Evolutionary conservation across 2,797 vertebrate genomes (phyloP).

Genomic region (Malacoraja senta): DNA sequence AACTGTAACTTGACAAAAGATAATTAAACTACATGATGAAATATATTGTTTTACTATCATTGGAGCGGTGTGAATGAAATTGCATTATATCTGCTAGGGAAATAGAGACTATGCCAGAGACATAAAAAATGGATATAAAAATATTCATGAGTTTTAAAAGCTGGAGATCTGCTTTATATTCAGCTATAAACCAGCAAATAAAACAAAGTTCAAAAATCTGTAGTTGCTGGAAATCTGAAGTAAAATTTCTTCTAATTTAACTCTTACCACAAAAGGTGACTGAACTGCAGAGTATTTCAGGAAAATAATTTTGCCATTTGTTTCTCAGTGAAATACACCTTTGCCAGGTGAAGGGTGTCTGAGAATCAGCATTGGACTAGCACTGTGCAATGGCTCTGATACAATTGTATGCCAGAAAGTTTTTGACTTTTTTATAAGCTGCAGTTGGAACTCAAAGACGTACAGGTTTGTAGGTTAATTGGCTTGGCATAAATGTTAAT

Average conservation of each 20-base stretch:
- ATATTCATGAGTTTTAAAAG: neutral
- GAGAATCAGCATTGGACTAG: neutral
- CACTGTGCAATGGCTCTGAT: neutral
- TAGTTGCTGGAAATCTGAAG: too few species aligned
- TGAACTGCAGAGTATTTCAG: too few species aligned
- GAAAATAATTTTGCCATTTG: neutral
- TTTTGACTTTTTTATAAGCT: neutral
- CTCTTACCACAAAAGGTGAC: too few species aligned
- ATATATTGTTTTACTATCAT: neutral
- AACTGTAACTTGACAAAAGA: neutral
- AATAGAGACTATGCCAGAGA: too few species aligned
- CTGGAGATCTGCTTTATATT: neutral
- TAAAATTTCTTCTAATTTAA: too few species aligned
- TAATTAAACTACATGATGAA: neutral
- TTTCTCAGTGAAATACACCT: neutral
- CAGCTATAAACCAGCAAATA: neutral
- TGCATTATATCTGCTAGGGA: neutral
- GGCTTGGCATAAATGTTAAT: too few species aligned
- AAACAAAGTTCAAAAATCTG: too few species aligned
- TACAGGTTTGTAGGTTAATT: too few species aligned
- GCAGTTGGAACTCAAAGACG: neutral
- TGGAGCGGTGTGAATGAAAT: neutral
- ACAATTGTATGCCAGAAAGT: neutral
- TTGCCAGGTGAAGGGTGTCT: neutral
- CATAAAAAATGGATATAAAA: neutral